These are phyloP conservation scores for Sturmia bella DNA, from an alignment of 2,888 invertebrate species.

Conservation along the genomic window DNA sequence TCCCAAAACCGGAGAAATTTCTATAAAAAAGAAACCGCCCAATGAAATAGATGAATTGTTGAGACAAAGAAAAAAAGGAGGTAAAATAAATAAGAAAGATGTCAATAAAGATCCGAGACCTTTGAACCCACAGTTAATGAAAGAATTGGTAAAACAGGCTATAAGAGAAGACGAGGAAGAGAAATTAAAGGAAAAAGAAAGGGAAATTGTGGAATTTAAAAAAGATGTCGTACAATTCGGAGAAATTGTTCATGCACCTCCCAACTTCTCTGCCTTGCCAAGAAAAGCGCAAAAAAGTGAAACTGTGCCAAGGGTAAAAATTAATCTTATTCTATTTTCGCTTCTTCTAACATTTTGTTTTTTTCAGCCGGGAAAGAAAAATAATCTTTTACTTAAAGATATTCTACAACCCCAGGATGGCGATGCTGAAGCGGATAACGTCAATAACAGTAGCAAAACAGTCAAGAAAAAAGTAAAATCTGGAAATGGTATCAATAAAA, in stretches of 20 bases:
- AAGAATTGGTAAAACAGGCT: conserved; percentile 78
- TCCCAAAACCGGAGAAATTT: conserved; percentile 82
- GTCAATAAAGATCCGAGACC: conserved; percentile 56
- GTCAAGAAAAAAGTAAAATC: conserved; percentile 20
- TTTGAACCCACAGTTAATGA: conserved; percentile 76
- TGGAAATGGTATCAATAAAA: conserved; percentile 68
- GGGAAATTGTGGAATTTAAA: conserved; percentile 82
- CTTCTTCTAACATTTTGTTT: background rate
- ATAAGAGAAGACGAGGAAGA: conserved; percentile 77
- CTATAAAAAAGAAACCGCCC: conserved; percentile 82
- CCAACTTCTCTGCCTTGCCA: conserved; percentile 84
- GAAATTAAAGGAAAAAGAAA: conserved; percentile 74
- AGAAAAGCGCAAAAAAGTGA: conserved; percentile 82
- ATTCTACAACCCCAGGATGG: conserved; percentile 77
- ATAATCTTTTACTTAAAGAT: conserved; percentile 84
- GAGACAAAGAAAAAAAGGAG: conserved; percentile 79
- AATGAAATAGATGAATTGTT: conserved; percentile 83
- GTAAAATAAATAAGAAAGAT: conserved; percentile 79
- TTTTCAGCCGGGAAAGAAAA: conserved; percentile 85
- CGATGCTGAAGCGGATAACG: conserved; percentile 8
- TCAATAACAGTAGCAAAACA: background rate
- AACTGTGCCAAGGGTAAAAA: conserved; percentile 81
- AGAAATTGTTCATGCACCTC: conserved; percentile 89
- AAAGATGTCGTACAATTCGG: conserved; percentile 88
- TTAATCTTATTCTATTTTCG: background rate